Conservation (phyloP, 1,140 invertebrate genomes). For the Cataglyphis hispanica region DNA sequence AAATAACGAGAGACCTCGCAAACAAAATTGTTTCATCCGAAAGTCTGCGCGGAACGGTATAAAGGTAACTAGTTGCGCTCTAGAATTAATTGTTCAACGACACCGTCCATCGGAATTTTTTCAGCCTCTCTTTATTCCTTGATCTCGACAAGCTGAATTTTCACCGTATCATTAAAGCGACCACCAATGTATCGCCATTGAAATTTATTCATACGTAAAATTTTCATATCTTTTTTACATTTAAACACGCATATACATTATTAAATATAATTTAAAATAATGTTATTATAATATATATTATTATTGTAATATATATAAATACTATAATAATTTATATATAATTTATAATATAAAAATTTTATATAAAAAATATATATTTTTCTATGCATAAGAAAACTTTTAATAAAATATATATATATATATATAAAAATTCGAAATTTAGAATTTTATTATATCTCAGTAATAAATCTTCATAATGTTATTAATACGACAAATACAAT, state of each 20-base stretch:
- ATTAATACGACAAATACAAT: background rate
- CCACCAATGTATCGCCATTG: background rate
- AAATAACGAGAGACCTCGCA: conserved; percentile 71
- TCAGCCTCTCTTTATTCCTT: conserved; percentile 37
- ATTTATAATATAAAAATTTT: no score
- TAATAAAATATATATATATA: background rate
- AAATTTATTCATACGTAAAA: background rate
- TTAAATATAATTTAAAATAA: background rate
- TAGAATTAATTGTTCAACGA: conserved; percentile 67
- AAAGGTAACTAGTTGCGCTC: conserved; percentile 26
- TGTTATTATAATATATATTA: no score
- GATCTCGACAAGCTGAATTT: conserved; percentile 6
- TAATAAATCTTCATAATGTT: background rate
- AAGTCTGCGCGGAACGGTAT: conserved; percentile 27
- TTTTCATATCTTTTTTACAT: background rate
- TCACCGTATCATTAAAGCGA: conserved; percentile 14
- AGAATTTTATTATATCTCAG: background rate
- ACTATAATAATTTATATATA: no score
- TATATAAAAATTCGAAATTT: background rate
- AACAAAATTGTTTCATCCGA: conserved; percentile 69
- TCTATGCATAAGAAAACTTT: background rate
- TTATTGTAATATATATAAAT: no score
- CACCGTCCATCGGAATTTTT: conserved; percentile 50
- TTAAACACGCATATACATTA: background rate
- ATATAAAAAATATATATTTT: background rate